Conservation (phyloP, 2,888 invertebrate species). For the Trachelus stipa region DNA sequence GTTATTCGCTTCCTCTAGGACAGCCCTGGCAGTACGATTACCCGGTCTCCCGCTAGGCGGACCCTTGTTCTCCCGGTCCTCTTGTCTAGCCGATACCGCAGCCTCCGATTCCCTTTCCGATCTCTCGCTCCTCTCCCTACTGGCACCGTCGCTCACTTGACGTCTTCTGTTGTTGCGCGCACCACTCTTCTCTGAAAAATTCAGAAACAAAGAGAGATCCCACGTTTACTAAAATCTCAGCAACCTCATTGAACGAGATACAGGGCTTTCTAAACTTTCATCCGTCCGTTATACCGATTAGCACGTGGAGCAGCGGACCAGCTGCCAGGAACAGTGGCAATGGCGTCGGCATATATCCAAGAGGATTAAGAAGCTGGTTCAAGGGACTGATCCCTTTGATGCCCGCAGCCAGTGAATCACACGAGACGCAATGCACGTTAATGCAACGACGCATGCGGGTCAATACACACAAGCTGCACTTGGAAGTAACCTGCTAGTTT, state of each 20-base stretch:
- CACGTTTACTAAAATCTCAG: too few relatives aligned
- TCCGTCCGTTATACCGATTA: too few relatives aligned
- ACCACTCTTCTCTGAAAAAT: conserved; percentile 57
- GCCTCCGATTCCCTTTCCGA: conserved; percentile 30
- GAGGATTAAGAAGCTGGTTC: conserved; percentile 39
- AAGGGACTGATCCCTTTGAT: conserved; percentile 43
- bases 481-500: too few relatives aligned
- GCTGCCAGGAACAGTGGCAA: conserved; percentile 20
- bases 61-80: conserved; percentile 63
- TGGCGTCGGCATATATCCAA: conserved; percentile 8
- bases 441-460: not conserved
- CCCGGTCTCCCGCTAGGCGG: conserved; percentile 54
- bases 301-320: conserved; percentile 7
- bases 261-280: too few relatives aligned
- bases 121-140: conserved; percentile 51
- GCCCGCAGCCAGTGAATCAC: conserved; percentile 42
- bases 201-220: not conserved
- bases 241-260: too few relatives aligned
- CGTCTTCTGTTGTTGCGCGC: conserved; percentile 55
- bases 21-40: conserved; percentile 54
- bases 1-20: conserved; percentile 59
- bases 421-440: conserved; percentile 17
- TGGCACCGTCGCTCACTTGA: conserved; percentile 55
- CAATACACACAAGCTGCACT: too few relatives aligned
- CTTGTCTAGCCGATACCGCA: conserved; percentile 51